Percentiles rank a stretch among this genome's conserved stretches.
These are phyloP conservation scores for Trichomycterus rosablanca DNA, from an alignment of 2,113 vertebrate genomes.

Conservation along the genomic window DNA sequence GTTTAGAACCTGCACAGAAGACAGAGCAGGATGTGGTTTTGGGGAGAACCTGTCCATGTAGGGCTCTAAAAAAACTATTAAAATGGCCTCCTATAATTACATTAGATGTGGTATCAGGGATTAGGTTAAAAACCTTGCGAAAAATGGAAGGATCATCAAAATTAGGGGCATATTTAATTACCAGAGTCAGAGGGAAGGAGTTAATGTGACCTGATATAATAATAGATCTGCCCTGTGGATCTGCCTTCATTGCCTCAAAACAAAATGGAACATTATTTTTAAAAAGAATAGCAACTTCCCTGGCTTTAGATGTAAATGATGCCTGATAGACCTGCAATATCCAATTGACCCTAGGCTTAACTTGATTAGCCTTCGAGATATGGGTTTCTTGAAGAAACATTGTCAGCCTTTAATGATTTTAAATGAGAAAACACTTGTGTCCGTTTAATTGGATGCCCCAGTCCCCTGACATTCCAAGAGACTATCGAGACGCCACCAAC, in stretches of 20 bases:
- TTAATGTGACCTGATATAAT: too few relatives aligned
- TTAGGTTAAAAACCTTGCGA: too few relatives aligned
- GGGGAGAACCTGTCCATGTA: too few relatives aligned
- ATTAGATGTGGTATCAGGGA: too few relatives aligned
- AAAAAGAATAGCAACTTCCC: constrained; percentile 15
- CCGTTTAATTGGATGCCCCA: constrained; percentile 2
- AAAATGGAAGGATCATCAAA: too few relatives aligned
- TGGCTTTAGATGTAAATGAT: constrained; percentile 21
- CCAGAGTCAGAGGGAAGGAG: too few relatives aligned
- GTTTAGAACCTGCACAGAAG: too few relatives aligned
- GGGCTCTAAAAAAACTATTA: too few relatives aligned
- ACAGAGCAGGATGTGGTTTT: too few relatives aligned
- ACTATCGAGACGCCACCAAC: not conserved
- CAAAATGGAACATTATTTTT: constrained; percentile 11
- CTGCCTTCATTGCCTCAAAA: not conserved
- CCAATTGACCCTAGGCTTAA: constrained; percentile 7
- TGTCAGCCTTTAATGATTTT: constrained; percentile 1
- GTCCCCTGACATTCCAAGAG: constrained; percentile 13
- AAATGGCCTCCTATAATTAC: too few relatives aligned
- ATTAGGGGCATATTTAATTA: too few relatives aligned
- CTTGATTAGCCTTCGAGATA: too few relatives aligned
- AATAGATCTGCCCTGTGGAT: constrained; percentile 7
- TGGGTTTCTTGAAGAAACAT: constrained; percentile 29
- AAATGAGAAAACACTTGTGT: constrained; percentile 9
- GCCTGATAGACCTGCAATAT: constrained; percentile 24